Evolutionary conservation across 1,140 invertebrate genomes (phyloP).

Genomic region (Zophobas atratus): DNA sequence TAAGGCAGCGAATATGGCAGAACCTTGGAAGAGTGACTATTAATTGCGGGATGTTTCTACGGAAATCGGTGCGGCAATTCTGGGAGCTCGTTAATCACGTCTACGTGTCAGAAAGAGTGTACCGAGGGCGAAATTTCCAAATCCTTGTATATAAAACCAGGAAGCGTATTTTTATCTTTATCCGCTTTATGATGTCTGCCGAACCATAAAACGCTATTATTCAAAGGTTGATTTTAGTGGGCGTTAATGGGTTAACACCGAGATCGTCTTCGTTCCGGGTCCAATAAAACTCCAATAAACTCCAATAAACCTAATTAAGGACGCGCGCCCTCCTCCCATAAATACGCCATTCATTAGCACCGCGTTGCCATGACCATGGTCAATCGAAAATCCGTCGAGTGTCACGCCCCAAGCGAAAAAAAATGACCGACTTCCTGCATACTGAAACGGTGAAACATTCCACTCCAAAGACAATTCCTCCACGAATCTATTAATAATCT

Average conservation of each 20-base stretch:
- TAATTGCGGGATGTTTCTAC: constrained; percentile 19
- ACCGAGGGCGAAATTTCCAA: no score
- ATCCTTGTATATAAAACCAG: no score
- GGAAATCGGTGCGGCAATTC: not conserved
- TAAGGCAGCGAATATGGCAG: constrained; percentile 25
- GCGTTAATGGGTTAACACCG: constrained; percentile 30
- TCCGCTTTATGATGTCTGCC: not conserved
- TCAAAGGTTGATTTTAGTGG: constrained; percentile 8
- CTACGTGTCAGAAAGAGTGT: no score
- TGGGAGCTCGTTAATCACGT: not conserved
- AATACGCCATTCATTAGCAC: not conserved
- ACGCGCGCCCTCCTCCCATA: not conserved
- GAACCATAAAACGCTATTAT: not conserved
- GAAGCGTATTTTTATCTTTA: no score
- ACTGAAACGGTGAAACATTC: not conserved
- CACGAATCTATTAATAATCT: constrained; percentile 1
- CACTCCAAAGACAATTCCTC: not conserved
- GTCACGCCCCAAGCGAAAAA: not conserved
- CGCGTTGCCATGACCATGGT: not conserved
- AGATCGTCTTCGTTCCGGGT: constrained; percentile 16
- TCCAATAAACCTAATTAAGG: constrained; percentile 21
- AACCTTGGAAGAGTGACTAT: not conserved
- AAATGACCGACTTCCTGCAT: constrained; percentile 1
- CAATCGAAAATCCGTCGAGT: not conserved
- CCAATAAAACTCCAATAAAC: constrained; percentile 23